Evolutionary conservation across 1,140 invertebrate genomes (phyloP).

Genomic region (Caenorhabditis tropicalis): DNA sequence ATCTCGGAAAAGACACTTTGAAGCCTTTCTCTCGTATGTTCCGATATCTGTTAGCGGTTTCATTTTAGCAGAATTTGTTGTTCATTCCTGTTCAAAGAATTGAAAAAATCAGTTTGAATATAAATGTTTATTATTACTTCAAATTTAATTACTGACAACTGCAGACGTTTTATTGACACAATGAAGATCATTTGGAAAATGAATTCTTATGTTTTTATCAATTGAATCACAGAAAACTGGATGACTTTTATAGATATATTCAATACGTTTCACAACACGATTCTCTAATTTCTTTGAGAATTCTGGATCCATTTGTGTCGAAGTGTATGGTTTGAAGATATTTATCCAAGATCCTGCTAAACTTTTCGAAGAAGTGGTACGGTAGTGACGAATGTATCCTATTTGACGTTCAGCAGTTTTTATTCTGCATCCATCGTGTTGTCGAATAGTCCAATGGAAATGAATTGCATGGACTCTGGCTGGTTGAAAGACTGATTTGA

Average conservation of each 20-base stretch:
- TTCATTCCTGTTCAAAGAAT: no score
- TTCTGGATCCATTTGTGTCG: background rate
- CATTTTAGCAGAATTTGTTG: no score
- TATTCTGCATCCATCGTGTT: background rate
- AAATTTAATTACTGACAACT: no score
- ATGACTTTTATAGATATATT: background rate
- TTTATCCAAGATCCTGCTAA: background rate
- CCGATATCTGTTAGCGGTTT: no score
- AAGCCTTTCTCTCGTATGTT: no score
- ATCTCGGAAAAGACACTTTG: no score
- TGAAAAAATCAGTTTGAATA: no score
- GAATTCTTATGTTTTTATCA: background rate
- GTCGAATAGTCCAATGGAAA: background rate
- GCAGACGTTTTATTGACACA: background rate
- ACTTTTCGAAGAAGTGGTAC: background rate
- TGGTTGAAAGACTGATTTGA: background rate
- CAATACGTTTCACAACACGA: background rate
- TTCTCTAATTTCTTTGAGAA: background rate
- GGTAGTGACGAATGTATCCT: conserved; percentile 4
- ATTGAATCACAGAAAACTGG: conserved; percentile 1
- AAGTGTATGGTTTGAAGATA: background rate
- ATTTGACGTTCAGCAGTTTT: background rate
- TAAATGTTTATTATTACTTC: no score
- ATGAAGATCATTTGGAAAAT: background rate
- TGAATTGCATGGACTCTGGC: background rate